Evolutionary conservation across 1,140 invertebrate species (phyloP), one percentile per base, ranked within the genome.

Genomic region (Teleopsis dalmanni): DNA sequence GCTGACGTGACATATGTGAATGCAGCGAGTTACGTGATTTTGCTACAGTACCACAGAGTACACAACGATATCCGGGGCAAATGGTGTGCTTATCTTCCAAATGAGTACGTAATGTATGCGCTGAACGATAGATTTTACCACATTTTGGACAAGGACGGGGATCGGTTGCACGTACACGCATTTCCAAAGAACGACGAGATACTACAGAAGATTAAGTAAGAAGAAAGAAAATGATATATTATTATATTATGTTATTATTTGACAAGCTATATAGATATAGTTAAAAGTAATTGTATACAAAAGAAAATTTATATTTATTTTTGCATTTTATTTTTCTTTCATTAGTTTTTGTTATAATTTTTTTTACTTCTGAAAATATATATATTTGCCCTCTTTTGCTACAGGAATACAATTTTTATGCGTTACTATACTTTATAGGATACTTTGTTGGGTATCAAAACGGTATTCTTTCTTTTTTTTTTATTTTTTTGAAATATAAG

Each of bases 31-130:
- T 94, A 26, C 90, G 77, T 0, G 88, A 91, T 66, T 93, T 93
- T 26, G 90, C 90, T 14, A 93, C 89, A 2, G 90, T 93, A 23
- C 90, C 90, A 71, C 90, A 93, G 2, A 93, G 76, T 3, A 92
- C 89, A 67, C 90, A 94, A 16, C 90, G 73, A 59, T 92, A 94
- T 23, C 90, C 90, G 2, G 89, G 89, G 64, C 90, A 94, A 54
- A 92, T 82, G 4, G 90, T 92, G 70, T 93, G 89, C 65, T 93
- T 93, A 65, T 93, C 89, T 70, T 93, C 90, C 47, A 93, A 75
- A 73, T 93, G 90, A 4, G 90, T 93, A 37, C 89, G 78, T 49
- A 93, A 74, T 1, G 90, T 93, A 65, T 92, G 90, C 2, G 90
- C 90, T 5, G 88, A 91, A 21, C 89, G 77, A 69, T 94, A 93